Evolutionary conservation across 2,797 vertebrate species (phyloP), one percentile per base, ranked within the genome.

Genomic region (Liasis olivaceus): DNA sequence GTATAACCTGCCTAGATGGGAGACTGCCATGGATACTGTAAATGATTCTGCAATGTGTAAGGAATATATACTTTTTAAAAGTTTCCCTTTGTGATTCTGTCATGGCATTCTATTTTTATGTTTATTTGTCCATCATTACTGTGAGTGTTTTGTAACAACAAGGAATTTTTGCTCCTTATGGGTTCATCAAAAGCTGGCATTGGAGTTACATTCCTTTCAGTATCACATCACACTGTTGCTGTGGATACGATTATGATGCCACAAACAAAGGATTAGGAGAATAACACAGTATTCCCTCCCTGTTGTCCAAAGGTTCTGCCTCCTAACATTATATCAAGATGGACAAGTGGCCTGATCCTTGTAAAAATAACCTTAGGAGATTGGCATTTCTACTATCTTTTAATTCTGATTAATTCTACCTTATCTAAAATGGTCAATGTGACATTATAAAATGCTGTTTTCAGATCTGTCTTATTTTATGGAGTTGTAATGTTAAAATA

Each of bases 191-290:
- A 93, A 94, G 84, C 93, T 96, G 96, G 94, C 95, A 92, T 84
- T 94, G 59, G 59, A 94, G 90, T 95, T 94, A 93, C 95, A 96
- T 97, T 97, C 96, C 95, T 96, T 97, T 97, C 95, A 91, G 89
- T 96, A 95, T 92, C 95, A 95, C 93, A 95, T 96, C 96, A 96
- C 47, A 91, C 92, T 94, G 96, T 97, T 96, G 95, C 95, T 91
- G 60, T 96, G 96, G 96, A 95, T 96, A 97, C 95, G 60, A 91
- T 93, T 96, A 94, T 96, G 96, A 96, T 96, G 96, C 95, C 90
- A 94, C 93, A 97, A 97, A 96, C 95, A 97, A 90, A 96, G 89
- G 94, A 95, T 95, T 95, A 97, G 90, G 72, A 94, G 22, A 1
- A 95, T 63, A 28, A 42, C 93, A 81, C 92, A 95, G 92, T 81